Percentiles rank a stretch among this genome's conserved stretches.
These are phyloP conservation scores for Andrena haemorrhoa DNA, from an alignment of 2,888 invertebrate genomes.

Conservation along the genomic window DNA sequence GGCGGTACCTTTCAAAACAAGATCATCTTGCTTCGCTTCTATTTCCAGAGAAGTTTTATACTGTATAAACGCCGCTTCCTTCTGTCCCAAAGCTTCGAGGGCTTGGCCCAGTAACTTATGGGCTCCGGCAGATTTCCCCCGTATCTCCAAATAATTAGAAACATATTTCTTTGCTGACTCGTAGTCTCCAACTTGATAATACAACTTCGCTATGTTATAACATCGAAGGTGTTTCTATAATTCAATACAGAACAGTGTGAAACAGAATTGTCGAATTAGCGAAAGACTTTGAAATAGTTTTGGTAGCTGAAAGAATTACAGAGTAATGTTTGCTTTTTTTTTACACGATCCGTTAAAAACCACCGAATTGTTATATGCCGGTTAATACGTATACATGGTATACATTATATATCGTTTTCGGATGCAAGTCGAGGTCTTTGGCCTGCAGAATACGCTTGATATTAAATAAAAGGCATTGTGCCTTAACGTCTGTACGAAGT, in stretches of 20 bases:
- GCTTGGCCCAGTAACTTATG: conserved; percentile 94
- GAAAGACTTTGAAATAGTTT: not conserved
- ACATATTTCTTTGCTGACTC: conserved; percentile 92
- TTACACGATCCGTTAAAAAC: conserved; percentile 11
- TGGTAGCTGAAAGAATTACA: not conserved
- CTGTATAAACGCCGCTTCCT: conserved; percentile 92
- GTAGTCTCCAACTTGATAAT: conserved; percentile 93
- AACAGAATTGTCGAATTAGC: not conserved
- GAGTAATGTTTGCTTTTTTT: not conserved
- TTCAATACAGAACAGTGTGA: conserved; percentile 48
- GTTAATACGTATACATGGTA: conserved; percentile 35
- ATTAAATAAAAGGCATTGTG: conserved; percentile 10
- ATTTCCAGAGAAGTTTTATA: conserved; percentile 92
- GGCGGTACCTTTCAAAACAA: conserved; percentile 90
- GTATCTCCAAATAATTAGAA: conserved; percentile 90
- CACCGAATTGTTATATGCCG: conserved; percentile 20
- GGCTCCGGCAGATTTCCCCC: conserved; percentile 92
- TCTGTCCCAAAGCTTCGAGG: conserved; percentile 90
- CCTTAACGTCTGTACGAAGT: not conserved
- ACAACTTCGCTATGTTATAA: conserved; percentile 93
- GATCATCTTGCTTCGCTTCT: conserved; percentile 92
- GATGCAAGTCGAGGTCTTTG: conserved; percentile 51
- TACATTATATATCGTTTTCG: conserved; percentile 25
- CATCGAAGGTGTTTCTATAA: conserved; percentile 90
- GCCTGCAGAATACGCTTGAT: conserved; percentile 23